Evolutionary conservation across 2,113 vertebrate species (phyloP).

Genomic region (human): DNA sequence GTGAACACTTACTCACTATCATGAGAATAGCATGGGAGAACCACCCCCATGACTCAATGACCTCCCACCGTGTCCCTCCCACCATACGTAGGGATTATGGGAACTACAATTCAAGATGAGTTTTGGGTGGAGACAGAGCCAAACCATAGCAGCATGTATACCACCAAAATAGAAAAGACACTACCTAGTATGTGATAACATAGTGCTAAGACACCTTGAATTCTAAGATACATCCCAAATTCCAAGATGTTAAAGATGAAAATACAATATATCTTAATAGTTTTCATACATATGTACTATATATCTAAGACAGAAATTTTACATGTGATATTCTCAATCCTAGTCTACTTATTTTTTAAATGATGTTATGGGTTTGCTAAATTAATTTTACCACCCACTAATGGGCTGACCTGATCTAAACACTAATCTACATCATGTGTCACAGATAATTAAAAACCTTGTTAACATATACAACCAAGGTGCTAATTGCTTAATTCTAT

Average conservation of each 20-base stretch:
- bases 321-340: background rate
- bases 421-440: background rate
- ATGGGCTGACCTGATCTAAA: conserved; percentile 16
- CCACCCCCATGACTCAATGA: no score
- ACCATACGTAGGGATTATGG: no score
- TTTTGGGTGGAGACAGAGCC: no score
- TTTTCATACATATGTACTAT: background rate
- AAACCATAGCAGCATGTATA: background rate
- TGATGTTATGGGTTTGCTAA: background rate
- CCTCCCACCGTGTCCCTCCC: no score
- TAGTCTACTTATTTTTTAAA: background rate
- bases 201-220: background rate
- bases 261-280: background rate
- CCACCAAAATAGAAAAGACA: background rate
- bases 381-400: conserved; percentile 32
- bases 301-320: conserved; percentile 1
- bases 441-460: conserved; percentile 42
- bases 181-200: background rate
- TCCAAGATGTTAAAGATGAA: background rate
- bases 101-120: no score
- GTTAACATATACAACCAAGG: conserved; percentile 4
- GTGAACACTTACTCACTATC: no score
- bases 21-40: no score
- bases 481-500: conserved; percentile 45
- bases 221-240: background rate